Conservation (phyloP, 2,797 vertebrate species). For the Nyctibius grandis region DNA sequence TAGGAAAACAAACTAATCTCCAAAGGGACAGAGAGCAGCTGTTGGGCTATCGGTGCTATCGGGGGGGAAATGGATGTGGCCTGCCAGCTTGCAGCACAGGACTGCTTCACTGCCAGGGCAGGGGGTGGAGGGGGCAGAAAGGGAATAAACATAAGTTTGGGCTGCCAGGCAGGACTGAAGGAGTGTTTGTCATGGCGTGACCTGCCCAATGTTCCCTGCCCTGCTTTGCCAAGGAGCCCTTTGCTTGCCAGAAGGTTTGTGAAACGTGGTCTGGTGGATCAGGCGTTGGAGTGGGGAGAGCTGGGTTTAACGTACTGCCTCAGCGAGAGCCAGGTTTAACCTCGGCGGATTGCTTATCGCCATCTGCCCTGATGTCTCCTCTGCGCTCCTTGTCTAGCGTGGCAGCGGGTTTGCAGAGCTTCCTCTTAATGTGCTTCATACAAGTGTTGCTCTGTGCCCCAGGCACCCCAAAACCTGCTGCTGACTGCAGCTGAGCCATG, state of each 20-base stretch:
- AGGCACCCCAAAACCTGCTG: not conserved
- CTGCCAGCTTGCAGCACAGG: not conserved
- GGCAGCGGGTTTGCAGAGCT: not conserved
- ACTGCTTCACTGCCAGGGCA: not conserved
- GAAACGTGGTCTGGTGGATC: rapidly evolving
- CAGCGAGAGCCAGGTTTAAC: not conserved
- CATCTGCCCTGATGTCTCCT: not conserved
- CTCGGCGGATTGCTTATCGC: not conserved
- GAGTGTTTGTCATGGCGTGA: not conserved
- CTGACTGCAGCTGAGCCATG: not conserved
- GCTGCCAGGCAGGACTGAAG: not conserved
- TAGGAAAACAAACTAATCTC: slow-evolving; percentile 70
- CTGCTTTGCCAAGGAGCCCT: not conserved
- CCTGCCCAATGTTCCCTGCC: not conserved
- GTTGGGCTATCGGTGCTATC: slow-evolving; percentile 16
- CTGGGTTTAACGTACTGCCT: not conserved
- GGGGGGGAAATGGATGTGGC: not conserved
- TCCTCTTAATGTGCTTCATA: not conserved
- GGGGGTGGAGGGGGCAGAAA: not conserved
- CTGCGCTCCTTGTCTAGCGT: not conserved
- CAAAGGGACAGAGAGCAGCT: slow-evolving; percentile 50
- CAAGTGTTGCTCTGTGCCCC: not conserved
- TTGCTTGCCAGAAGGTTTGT: not conserved
- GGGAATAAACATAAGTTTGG: not conserved
- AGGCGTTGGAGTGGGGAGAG: not conserved